Percentiles rank a stretch among this genome's conserved stretches.
Evolutionary conservation across 1,140 invertebrate genomes (phyloP).

Genomic region (Drosophila kohkoa): DNA sequence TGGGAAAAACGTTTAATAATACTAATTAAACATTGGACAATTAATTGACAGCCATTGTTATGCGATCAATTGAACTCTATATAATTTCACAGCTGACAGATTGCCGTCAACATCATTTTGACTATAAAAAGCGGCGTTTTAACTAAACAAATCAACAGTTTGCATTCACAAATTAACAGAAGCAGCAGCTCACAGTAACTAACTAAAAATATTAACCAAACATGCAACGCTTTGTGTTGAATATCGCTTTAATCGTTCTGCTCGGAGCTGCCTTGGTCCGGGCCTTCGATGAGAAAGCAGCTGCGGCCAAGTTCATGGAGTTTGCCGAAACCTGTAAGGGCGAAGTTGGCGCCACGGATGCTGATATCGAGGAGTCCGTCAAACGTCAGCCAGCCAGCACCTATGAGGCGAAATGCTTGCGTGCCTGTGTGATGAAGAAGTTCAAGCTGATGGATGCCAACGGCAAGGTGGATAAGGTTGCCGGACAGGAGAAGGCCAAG

Average conservation of each 20-base stretch:
- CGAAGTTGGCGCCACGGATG: constrained; percentile 53
- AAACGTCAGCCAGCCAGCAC: constrained; percentile 54
- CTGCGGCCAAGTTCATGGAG: constrained; percentile 57
- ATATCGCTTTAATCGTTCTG: constrained; percentile 33
- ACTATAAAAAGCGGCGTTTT: constrained; percentile 38
- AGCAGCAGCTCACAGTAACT: not conserved
- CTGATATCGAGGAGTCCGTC: constrained; percentile 48
- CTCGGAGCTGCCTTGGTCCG: constrained; percentile 35
- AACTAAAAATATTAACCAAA: constrained; percentile 4
- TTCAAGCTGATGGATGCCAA: constrained; percentile 39
- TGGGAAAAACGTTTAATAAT: constrained; percentile 30
- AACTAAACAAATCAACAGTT: constrained; percentile 31
- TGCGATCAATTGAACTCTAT: constrained; percentile 46
- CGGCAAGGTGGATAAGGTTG: constrained; percentile 56
- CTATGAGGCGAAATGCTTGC: constrained; percentile 62
- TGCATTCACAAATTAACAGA: constrained; percentile 10
- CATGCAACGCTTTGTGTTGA: constrained; percentile 43
- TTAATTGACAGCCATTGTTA: constrained; percentile 34
- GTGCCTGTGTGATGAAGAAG: constrained; percentile 72
- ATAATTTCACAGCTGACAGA: constrained; percentile 72
- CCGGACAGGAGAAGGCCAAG: constrained; percentile 64
- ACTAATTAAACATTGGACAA: constrained; percentile 32
- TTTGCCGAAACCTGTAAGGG: constrained; percentile 45
- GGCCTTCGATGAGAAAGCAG: constrained; percentile 63
- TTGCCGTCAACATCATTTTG: constrained; percentile 9